Conservation (phyloP, 1,140 invertebrate genomes). For the Drosophila pseudoobscura region DNA sequence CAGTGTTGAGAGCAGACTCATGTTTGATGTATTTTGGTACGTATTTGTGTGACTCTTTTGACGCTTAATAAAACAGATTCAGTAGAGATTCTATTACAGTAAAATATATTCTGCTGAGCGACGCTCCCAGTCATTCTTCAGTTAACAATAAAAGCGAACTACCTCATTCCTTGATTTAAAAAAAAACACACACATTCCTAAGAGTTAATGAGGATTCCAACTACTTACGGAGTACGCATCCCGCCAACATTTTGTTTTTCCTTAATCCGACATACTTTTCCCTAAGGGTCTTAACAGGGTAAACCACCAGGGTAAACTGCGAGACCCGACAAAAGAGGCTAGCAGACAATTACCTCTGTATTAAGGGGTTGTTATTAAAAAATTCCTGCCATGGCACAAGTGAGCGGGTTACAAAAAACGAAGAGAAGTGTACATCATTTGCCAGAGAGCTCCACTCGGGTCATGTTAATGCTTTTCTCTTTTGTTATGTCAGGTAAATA, state of each 20-base stretch:
- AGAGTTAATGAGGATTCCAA: background rate
- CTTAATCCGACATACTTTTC: conserved; percentile 22
- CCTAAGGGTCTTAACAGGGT: conserved; percentile 21
- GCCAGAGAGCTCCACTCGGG: conserved; percentile 5
- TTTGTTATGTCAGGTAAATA: conserved; percentile 36
- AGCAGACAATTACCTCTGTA: conserved; percentile 42
- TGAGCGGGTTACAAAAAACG: background rate
- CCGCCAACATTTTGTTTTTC: conserved; percentile 11
- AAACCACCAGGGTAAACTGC: background rate
- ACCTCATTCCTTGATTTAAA: too few relatives aligned
- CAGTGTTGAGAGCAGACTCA: too few relatives aligned
- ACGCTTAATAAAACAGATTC: too few relatives aligned
- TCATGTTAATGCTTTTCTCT: conserved; percentile 8
- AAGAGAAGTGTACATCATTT: conserved; percentile 14
- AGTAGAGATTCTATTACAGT: too few relatives aligned
- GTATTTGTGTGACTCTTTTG: too few relatives aligned
- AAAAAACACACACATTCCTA: too few relatives aligned
- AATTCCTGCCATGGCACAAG: conserved; percentile 25
- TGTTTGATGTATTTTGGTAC: too few relatives aligned
- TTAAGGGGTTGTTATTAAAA: conserved; percentile 56
- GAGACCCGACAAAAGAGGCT: background rate
- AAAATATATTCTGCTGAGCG: too few relatives aligned
- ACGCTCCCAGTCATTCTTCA: too few relatives aligned
- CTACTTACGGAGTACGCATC: conserved; percentile 1
- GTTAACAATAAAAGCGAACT: too few relatives aligned